Conservation (phyloP, 1,140 invertebrate genomes). For the Hyposmocoma kahamanoa region DNA sequence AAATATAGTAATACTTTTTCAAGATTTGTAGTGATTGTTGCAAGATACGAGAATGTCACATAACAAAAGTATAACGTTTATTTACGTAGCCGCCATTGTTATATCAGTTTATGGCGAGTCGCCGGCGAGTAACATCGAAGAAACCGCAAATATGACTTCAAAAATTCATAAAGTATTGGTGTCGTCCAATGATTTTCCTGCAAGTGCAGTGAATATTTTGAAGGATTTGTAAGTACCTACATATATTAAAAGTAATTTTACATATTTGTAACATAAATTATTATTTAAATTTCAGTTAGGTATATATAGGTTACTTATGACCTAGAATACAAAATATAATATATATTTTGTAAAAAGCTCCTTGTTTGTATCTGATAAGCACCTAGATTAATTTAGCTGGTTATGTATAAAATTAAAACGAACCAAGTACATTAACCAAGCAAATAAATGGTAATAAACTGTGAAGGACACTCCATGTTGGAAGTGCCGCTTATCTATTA, state of each 20-base stretch:
- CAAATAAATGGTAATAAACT: too few species aligned
- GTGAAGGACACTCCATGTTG: too few species aligned
- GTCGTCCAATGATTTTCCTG: conserved; percentile 62
- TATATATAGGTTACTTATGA: background rate
- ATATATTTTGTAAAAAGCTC: background rate
- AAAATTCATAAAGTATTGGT: conserved; percentile 64
- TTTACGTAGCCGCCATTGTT: conserved; percentile 9
- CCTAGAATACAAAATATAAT: background rate
- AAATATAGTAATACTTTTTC: too few species aligned
- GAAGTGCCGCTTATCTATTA: too few species aligned
- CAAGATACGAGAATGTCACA: too few species aligned
- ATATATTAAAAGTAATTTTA: background rate
- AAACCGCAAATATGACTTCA: conserved; percentile 32
- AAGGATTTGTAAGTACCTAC: background rate
- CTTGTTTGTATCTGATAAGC: background rate
- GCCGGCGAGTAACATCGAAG: conserved; percentile 11
- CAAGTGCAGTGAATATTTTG: conserved; percentile 33
- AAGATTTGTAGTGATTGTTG: too few species aligned
- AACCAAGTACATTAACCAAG: too few species aligned
- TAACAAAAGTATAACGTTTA: too few species aligned
- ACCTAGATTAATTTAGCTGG: background rate
- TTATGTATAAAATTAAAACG: too few species aligned
- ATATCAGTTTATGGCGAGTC: conserved; percentile 18
- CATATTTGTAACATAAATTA: background rate
- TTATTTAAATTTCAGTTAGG: background rate